Evolutionary conservation across 2,113 vertebrate genomes (phyloP).

Genomic region (Tringa solitaria): DNA sequence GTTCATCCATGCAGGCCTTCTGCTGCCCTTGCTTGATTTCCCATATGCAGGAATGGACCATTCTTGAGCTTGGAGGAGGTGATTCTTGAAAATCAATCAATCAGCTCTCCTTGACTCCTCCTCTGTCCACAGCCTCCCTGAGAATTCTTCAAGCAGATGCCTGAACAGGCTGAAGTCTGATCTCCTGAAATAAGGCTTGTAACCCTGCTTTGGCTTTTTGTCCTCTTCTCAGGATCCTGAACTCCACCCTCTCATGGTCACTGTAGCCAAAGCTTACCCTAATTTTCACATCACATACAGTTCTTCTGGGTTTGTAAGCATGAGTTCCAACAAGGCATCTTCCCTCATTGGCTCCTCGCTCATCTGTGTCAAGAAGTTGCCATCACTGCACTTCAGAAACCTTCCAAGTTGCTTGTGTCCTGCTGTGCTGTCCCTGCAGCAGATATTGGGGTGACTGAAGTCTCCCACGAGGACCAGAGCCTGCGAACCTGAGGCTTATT

Average conservation of each 20-base stretch:
- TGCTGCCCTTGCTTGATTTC: not conserved
- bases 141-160: not conserved
- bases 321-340: not conserved
- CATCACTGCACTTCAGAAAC: not conserved
- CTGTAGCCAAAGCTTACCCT: not conserved
- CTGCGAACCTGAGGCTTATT: not conserved
- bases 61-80: not conserved
- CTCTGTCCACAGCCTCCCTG: not conserved
- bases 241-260: not conserved
- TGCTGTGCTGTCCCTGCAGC: not conserved
- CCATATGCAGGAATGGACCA: not conserved
- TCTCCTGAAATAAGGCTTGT: not conserved
- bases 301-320: not conserved
- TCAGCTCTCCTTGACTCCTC: accelerated
- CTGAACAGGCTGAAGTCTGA: not conserved
- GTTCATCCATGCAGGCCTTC: not conserved
- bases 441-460: not conserved
- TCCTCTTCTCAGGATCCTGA: not conserved
- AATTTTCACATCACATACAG: not conserved
- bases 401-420: not conserved
- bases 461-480: not conserved
- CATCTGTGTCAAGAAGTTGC: not conserved
- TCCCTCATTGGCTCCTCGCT: not conserved
- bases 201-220: not conserved
- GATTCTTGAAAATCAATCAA: not conserved